Base-by-base conservation (phyloP, 2,797 vertebrate genomes). In the Pyrrhura leucotis region DNA sequence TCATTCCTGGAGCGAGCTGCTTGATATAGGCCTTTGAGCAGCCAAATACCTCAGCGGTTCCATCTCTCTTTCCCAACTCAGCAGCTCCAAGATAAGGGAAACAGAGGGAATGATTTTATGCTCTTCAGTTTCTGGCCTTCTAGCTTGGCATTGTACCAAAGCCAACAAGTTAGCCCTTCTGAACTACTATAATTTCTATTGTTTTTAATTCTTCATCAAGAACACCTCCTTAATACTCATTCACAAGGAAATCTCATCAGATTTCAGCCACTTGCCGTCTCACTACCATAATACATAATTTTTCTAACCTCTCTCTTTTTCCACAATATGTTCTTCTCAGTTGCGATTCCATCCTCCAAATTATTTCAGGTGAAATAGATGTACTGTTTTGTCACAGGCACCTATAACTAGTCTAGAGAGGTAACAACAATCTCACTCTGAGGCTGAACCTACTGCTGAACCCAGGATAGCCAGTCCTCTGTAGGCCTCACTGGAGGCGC, bases 211-310 rank as follows among this genome's bases (percentile, higher is more conserved):
- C 40, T 75, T 76, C 31, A n/a, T 42, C 20, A 47, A 62, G 21
- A 72, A 31, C 18, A 16, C 23, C 62, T 66, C 18, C 19, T 31
- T 67, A 51, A 25, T 18, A 23, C 7, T 58, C n/a, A 63, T 16
- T 84, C 44, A 33, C 12, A 40, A 21, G 33, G 10, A 56, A 76
- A 29, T 21, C 53, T n/a, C 37, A 31, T 26, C 13, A 50, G 8
- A 37, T 74, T 78, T 56, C 74, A 81, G 33, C 35, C 40, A 42
- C 48, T 63, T 77, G 35, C 37, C 40, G 78, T 39, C 54, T 87
- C 1, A 0, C 9, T 48, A 21, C n/a, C 11, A 2, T 6, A 56
- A 42, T 2, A 37, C 2, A 8, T 8, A 6, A 26, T 51, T 90
- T 79, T 65, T 56, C 77, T 48, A 53, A 39, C 33, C 17, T 82